Conservation (phyloP, 2,797 vertebrate species). For the Loriculus beryllinus region DNA sequence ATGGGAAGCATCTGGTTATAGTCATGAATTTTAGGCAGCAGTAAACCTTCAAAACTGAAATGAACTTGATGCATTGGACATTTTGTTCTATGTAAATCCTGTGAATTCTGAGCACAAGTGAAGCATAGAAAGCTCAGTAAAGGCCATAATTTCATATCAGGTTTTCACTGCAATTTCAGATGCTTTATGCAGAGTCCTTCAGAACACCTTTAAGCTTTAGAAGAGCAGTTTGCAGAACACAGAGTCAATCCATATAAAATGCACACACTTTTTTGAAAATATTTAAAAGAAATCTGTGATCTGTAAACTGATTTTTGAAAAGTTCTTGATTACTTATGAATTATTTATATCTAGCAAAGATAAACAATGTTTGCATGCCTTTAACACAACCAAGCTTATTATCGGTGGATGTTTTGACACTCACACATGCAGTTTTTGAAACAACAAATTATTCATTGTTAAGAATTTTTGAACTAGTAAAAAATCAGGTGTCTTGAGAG, state of each 20-base stretch:
- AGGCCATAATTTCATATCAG: background rate
- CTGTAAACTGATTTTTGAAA: background rate
- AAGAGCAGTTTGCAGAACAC: background rate
- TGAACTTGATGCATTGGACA: background rate
- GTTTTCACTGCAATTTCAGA: background rate
- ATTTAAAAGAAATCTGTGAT: background rate
- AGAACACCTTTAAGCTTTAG: background rate
- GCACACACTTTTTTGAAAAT: background rate
- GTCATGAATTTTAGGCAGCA: background rate
- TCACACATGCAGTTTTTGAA: background rate
- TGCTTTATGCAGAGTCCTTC: background rate
- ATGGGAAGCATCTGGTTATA: background rate
- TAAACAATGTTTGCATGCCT: background rate
- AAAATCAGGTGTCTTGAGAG: background rate
- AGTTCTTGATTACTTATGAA: background rate
- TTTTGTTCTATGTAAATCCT: constrained; percentile 4
- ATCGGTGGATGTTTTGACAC: background rate
- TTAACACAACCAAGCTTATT: background rate
- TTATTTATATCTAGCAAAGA: background rate
- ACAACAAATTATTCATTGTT: background rate
- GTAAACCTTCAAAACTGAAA: constrained; percentile 27
- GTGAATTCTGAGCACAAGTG: background rate
- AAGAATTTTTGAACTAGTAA: background rate
- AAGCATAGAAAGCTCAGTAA: background rate
- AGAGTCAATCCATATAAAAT: background rate